phyloP scores from a whole-genome alignment of 1,140 invertebrate species.

The Apis dorsata region DNA sequence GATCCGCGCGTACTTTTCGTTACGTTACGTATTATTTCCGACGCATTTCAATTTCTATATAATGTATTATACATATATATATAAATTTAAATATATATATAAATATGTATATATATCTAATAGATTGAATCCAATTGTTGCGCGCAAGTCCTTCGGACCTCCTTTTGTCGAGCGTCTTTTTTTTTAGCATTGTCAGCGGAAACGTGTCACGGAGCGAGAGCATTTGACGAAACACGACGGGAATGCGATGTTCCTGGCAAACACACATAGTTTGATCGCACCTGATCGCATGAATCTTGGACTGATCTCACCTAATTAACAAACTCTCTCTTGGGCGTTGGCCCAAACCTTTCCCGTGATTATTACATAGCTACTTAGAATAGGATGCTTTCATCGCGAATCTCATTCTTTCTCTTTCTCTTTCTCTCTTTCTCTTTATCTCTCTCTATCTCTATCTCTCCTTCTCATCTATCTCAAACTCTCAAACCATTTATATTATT shows the following conservation, averaged over 20 bases:
- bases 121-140: background rate
- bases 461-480: background rate
- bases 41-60: slow-evolving; percentile 10
- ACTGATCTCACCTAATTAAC: slow-evolving; percentile 16
- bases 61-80: background rate
- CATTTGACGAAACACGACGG: slow-evolving; percentile 3
- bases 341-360: background rate
- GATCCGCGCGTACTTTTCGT: slow-evolving; percentile 18
- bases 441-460: background rate
- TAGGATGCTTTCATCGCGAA: slow-evolving; percentile 31
- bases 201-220: slow-evolving; percentile 13
- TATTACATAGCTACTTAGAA: slow-evolving; percentile 9
- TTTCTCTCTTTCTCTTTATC: background rate
- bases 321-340: slow-evolving; percentile 8
- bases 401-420: background rate
- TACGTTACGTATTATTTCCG: background rate
- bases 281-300: slow-evolving; percentile 44
- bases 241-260: slow-evolving; percentile 17
- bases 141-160: slow-evolving; percentile 11
- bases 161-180: background rate
- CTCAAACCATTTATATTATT: background rate
- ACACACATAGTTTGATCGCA: slow-evolving; percentile 37
- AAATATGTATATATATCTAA: background rate
- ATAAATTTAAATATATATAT: background rate
- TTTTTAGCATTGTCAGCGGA: background rate